Percentiles rank a stretch among this genome's conserved stretches.
These are phyloP conservation scores for Epinephelus lanceolatus DNA, from an alignment of 2,113 vertebrate species.

Conservation along the genomic window DNA sequence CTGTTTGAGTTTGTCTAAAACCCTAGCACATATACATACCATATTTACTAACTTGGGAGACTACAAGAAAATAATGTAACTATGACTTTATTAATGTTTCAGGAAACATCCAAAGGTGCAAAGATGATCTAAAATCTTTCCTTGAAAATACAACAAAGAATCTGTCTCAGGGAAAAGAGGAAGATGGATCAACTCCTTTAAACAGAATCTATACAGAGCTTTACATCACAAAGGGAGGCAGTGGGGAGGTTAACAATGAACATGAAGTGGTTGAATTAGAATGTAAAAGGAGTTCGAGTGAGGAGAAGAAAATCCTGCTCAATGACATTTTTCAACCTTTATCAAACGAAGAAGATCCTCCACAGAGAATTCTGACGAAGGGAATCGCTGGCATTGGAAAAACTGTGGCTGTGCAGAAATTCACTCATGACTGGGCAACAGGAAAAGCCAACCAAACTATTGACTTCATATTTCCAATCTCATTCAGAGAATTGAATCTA, in stretches of 20 bases:
- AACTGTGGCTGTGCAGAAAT: conserved; percentile 45
- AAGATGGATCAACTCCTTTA: background rate
- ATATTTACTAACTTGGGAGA: background rate
- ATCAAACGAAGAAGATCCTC: background rate
- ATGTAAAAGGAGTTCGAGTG: background rate
- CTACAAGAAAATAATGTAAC: background rate
- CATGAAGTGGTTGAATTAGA: background rate
- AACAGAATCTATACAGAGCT: conserved; percentile 9
- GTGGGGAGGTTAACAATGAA: background rate
- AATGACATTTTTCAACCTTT: conserved; percentile 29
- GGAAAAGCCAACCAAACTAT: conserved; percentile 3
- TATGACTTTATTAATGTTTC: conserved; percentile 1
- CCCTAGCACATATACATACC: background rate
- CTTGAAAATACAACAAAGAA: background rate
- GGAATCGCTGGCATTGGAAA: conserved; percentile 53
- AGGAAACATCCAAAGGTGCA: conserved; percentile 3
- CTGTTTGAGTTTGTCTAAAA: background rate
- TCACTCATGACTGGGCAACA: conserved; percentile 32
- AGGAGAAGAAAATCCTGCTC: conserved; percentile 21
- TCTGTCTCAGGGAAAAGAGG: conserved; percentile 5
- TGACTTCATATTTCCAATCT: conserved; percentile 34
- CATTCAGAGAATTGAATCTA: conserved; percentile 47
- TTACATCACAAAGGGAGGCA: conserved; percentile 23
- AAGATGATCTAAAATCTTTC: conserved; percentile 11
- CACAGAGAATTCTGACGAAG: conserved; percentile 32